Percentiles rank a stretch among this genome's conserved stretches.
These are phyloP conservation scores for Choloepus didactylus DNA, from an alignment of 2,797 vertebrate species.

Conservation along the genomic window DNA sequence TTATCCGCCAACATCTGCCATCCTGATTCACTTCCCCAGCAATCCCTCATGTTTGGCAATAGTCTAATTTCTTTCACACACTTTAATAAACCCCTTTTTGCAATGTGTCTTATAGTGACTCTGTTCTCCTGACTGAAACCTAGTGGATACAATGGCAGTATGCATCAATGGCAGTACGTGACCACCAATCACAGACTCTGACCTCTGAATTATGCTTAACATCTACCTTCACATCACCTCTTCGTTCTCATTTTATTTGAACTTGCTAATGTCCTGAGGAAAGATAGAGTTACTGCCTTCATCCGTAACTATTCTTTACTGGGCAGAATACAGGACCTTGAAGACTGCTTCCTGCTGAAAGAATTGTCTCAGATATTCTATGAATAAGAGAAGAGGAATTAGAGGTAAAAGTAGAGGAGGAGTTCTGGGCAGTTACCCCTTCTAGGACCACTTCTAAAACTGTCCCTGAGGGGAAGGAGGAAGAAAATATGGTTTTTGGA, in stretches of 20 bases:
- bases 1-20: background rate
- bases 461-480: background rate
- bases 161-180: background rate
- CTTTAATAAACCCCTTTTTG: background rate
- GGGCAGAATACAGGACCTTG: background rate
- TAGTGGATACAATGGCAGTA: accelerated
- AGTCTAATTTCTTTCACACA: background rate
- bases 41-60: background rate
- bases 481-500: background rate
- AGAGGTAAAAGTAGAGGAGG: background rate
- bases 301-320: background rate
- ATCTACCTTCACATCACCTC: background rate
- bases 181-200: background rate
- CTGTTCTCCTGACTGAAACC: background rate
- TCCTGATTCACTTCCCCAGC: background rate
- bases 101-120: background rate
- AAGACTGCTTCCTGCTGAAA: background rate
- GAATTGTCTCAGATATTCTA: background rate
- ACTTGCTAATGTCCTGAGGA: background rate
- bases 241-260: background rate
- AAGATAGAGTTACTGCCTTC: background rate
- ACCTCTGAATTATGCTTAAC: background rate
- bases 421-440: background rate
- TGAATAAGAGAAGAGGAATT: background rate
- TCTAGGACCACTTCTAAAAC: background rate